Conservation (phyloP, 2,797 vertebrate species). For the Garrulus glandarius region DNA sequence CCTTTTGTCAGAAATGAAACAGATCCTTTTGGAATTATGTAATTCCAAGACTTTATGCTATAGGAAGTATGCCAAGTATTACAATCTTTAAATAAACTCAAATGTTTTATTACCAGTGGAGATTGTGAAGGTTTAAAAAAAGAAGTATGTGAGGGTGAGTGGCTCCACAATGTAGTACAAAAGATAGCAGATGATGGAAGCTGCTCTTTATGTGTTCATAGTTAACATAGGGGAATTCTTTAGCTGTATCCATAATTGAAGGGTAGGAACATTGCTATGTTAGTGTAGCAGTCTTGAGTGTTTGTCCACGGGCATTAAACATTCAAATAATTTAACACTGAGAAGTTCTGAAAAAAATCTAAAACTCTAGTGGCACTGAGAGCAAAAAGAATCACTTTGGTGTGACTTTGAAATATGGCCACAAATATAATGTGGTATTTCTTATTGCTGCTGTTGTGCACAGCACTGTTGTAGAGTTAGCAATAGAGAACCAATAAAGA, state of each 20-base stretch:
- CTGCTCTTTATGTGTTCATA: background rate
- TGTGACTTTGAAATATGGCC: background rate
- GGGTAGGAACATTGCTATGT: background rate
- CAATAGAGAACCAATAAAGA: too few species aligned
- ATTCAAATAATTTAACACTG: background rate
- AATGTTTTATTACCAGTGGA: background rate
- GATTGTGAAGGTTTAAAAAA: background rate
- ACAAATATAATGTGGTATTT: background rate
- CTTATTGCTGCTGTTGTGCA: background rate
- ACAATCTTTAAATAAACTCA: background rate
- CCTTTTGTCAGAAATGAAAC: background rate
- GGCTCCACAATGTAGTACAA: background rate
- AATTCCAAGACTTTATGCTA: background rate
- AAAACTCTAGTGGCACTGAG: background rate
- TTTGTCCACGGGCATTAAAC: background rate
- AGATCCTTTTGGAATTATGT: background rate
- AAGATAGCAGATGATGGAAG: background rate
- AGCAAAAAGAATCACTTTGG: background rate
- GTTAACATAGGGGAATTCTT: background rate
- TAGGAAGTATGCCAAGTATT: background rate
- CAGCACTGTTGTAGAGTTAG: background rate
- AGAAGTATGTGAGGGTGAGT: background rate
- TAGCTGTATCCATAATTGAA: background rate
- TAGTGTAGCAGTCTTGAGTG: background rate
- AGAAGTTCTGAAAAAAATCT: background rate